Percentiles rank a stretch among this genome's conserved stretches.
phyloP scores from a whole-genome alignment of 1,140 invertebrate species.

The Teleogryllus occipitalis region DNA sequence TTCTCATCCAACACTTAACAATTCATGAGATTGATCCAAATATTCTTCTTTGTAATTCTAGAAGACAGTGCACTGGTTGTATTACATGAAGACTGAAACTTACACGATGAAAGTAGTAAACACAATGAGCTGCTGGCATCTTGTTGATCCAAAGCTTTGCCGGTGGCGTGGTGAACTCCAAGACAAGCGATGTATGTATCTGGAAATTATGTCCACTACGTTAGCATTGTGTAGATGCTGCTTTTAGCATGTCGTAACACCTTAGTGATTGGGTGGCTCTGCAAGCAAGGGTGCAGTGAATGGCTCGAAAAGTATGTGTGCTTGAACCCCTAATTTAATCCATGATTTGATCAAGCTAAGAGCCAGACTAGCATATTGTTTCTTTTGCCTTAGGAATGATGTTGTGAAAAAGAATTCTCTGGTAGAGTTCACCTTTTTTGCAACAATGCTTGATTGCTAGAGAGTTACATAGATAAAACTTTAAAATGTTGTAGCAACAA shows the following conservation, averaged over 20 bases:
- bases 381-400: background rate
- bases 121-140: background rate
- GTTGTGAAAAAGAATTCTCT: background rate
- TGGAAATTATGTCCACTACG: constrained; percentile 4
- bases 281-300: background rate
- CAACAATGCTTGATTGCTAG: background rate
- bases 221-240: constrained; percentile 4
- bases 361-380: background rate
- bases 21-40: background rate
- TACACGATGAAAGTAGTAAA: background rate
- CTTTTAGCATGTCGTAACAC: background rate
- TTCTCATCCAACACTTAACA: background rate
- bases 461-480: background rate
- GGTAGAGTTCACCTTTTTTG: constrained; percentile 4
- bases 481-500: background rate
- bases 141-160: background rate
- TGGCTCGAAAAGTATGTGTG: background rate
- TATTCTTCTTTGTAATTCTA: constrained; percentile 6
- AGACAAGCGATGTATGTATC: constrained; percentile 4
- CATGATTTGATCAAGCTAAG: constrained; percentile 1
- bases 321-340: background rate
- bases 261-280: constrained; percentile 3
- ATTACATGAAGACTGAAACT: background rate
- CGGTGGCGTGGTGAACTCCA: background rate
- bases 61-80: background rate